Evolutionary conservation across 2,797 vertebrate species (phyloP), one percentile per base, ranked within the genome.

Genomic region (Myripristis murdjan): DNA sequence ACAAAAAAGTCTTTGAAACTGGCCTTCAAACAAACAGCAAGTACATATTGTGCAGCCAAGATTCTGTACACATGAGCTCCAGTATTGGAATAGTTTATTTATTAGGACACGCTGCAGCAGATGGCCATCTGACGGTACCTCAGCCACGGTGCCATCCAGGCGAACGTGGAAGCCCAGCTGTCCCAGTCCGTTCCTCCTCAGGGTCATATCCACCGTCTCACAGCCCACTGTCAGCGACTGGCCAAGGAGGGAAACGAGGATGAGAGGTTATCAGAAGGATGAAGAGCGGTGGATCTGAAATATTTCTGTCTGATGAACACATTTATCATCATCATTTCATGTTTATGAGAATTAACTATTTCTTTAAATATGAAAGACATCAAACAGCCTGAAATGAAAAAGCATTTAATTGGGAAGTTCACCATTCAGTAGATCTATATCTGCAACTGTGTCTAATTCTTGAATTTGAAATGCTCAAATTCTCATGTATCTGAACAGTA

Each of bases 91-190:
- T 6, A 1, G 24, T 18, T 0, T 8, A 77, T n/a, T n/a, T n/a
- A n/a, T n/a, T n/a, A 31, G 5, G 49, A 49, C 64, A 14, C 58
- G 67, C 31, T n/a, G 35, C 2, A 33, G 33, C 75, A 72, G 75
- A 71, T 58, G 62, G 75, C 44, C 22, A 9, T 75, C 11, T 11
- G 49, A 70, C 0, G 0, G 26, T 88, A 93, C 92, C 90, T 99
- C 97, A 0, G 97, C 97, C 81, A 99, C 98, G 0, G 97, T 98
- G 46, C 97, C 97, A 0, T 99, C 97, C 12, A 96, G 88, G 14
- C 96, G 96, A 11, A 99, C 97, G 0, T 98, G 97, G 92, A 99
- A 99, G 16, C 97, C 98, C 86, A 99, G 89, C 65, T 99, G 98
- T 20, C 98, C 98, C 28, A 99, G 89, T 0, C 98, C 97, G 0